Percentiles rank a stretch among this genome's conserved stretches.
Evolutionary conservation across 2,797 vertebrate genomes (phyloP).

Genomic region (Hyperoplus lanceolatus): DNA sequence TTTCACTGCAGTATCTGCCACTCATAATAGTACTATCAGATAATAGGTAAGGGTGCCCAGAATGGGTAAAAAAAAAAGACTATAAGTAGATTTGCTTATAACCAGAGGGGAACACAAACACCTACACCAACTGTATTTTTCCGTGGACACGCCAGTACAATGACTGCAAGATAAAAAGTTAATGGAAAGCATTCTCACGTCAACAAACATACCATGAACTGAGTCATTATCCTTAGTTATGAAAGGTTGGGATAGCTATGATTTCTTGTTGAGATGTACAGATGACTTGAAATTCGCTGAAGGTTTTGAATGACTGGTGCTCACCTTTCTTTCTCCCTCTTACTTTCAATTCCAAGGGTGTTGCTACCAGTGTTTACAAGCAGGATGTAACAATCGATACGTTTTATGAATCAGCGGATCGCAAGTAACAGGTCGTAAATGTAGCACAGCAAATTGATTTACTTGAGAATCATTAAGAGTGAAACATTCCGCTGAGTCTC

Average conservation of each 20-base stretch:
- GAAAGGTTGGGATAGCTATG: not conserved
- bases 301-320: not conserved
- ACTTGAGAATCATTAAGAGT: not conserved
- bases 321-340: not conserved
- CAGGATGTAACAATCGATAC: not conserved
- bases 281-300: too few species aligned
- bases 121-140: slow-evolving; percentile 16
- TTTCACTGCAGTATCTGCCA: too few species aligned
- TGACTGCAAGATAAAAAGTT: slow-evolving; percentile 16
- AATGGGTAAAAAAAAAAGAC: not conserved
- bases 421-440: not conserved
- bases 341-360: not conserved
- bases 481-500: not conserved
- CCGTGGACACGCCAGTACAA: slow-evolving; percentile 17
- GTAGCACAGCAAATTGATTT: not conserved
- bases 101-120: not conserved
- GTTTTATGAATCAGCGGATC: not conserved
- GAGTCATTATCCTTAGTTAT: not conserved
- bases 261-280: too few species aligned
- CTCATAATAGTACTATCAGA: not conserved
- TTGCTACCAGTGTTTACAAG: not conserved
- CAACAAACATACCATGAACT: slow-evolving; percentile 6
- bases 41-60: not conserved
- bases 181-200: not conserved
- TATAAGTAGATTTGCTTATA: not conserved